Base-by-base conservation (phyloP, 2,797 vertebrate genomes). In the Tolypeutes matacus region DNA sequence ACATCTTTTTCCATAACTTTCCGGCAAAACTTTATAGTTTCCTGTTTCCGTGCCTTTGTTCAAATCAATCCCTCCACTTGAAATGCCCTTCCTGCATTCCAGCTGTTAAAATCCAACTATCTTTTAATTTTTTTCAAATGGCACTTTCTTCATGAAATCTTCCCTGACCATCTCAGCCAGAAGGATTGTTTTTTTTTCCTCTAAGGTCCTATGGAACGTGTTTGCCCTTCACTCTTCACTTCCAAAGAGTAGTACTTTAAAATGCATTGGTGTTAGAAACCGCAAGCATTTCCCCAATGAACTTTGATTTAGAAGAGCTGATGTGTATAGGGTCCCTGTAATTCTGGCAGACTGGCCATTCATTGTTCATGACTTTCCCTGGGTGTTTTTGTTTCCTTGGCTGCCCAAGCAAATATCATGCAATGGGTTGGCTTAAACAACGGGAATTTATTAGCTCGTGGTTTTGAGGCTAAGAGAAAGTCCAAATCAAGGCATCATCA, bases 91-190 rank as follows among this genome's bases (percentile, higher is more conserved):
- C 27, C 58, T 75, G 58, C 60, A 62, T 72, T 69, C 53, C 58
- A 70, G 10, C 53, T 78, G 69, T 73, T 86, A 76, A 69, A 93
- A 73, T 39, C n/a, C 46, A 94, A 27, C 8, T 60, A 67, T 42
- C 5, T 7, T 89, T 76, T 70, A 91, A 73, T 78, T 29, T 81
- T 20, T 39, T 72, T 90, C 56, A 89, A 92, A 75, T 67, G 46
- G 73, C 39, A 92, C 42, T 31, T 90, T 85, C 39, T 93, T 72
- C 36, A 4, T 81, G 69, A 88, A 87, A 62, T 69, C 87, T 89
- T 87, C 42, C 39, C 73, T 69, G 20, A 36, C 67, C 3, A 49
- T 42, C 42, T 92, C 65, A 65, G 36, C 18, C 34, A 65, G 36
- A 86, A 65, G 27, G 83, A 60, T 53, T n/a, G 75, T 17, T 60